Base-by-base conservation (phyloP, 2,797 vertebrate genomes). In the Scarus forsteni region DNA sequence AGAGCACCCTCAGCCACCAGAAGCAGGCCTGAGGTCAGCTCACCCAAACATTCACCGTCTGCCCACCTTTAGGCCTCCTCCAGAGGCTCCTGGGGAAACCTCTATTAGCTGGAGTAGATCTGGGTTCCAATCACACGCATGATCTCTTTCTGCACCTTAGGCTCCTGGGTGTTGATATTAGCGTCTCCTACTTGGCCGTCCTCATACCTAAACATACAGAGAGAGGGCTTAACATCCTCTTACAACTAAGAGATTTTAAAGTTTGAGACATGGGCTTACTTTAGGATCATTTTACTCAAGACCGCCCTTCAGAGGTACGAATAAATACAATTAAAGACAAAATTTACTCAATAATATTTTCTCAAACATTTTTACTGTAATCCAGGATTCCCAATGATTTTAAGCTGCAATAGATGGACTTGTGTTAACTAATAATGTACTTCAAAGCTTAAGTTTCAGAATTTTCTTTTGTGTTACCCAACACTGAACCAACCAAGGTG, bases 81-180 rank as follows among this genome's bases (percentile, higher is more conserved):
- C 72, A 72, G 38, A 80, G 72, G 68, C 18, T 18, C 16, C 71
- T 67, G 66, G 64, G 72, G 56, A 81, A 69, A 2, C 75, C 71
- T 78, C 79, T 39, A 94, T 98, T 96, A 98, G 95, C 97, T 97
- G 86, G 97, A 98, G 94, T 98, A 98, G 91, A 98, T 97, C 95
- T 99, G 97, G 93, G 97, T 98, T 88, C 98, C 98, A 45, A 99
- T 98, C 93, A 99, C 97, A 77, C 98, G 97, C 98, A 99, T 99
- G 91, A 99, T 99, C 92, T 99, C 98, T 93, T 98, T 99, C 93
- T 99, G 98, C 80, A 99, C 98, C 92, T 99, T 99, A 81, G 97
- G 98, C 94, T 99, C 98, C 96, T 99, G 98, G 94, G 98, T 99
- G 95, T 99, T 99, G 89, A 99, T 99, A 92, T 99, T 99, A 84